Evolutionary conservation across 2,888 invertebrate species (phyloP), one percentile per base, ranked within the genome.

Genomic region (Lasioglossum leucozonium): DNA sequence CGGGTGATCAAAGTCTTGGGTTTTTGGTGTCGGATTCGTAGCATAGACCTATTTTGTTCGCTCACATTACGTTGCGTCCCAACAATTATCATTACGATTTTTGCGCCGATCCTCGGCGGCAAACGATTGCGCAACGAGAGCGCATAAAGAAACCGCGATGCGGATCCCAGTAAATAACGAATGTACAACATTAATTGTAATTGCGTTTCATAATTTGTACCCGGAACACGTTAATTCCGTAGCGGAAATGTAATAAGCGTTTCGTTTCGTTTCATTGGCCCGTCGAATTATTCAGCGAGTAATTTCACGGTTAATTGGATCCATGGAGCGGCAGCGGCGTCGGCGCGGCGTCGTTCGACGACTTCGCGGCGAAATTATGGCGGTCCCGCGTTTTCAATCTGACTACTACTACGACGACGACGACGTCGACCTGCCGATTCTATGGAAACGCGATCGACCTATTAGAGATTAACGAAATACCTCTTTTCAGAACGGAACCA

Each of bases 231-330:
- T 85, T 85, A 80, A 85, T 85, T 85, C 74, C 74, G 55, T 58
- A 37, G 10, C 77, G 44, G 71, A 42, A 77, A 85, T 67, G 74
- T 80, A 85, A 85, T 81, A 85, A 85, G 77, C 80, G 85, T 85
- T 85, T 85, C 85, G 73, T 77, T 85, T 77, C 85, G 62, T 30
- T 62, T 62, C 62, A 58, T 51, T 40, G 71, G 51, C 47, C 72
- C 55, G 72, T 55, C 62, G 77, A 72, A 79, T 79, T 84, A 79
- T 85, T 67, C 72, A 55, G 30, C n/a, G 58, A 74, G 77, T 74
- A 85, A 80, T 81, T 85, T 85, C 67, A 73, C 71, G 85, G 85
- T 80, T 80, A 85, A 85, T 85, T 74, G 85, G 62, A 65, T 55
- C 40, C 51, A 71, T 62, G 77, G 26, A 72, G 67, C 72, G 51